These are phyloP conservation scores for Stigmatopora argus DNA, from an alignment of 2,113 vertebrate species.

Conservation along the genomic window DNA sequence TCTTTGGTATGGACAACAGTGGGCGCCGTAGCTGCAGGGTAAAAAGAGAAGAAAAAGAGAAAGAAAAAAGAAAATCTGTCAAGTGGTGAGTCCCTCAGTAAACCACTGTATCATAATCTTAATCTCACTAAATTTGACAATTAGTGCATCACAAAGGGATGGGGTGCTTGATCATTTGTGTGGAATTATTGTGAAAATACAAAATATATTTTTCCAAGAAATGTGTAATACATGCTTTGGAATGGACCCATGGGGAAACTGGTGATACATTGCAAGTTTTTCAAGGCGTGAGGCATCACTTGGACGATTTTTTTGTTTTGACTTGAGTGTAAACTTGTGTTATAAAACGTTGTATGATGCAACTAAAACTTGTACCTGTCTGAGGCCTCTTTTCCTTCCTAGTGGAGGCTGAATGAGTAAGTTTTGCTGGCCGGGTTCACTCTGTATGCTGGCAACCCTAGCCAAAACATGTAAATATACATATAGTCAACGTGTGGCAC, in stretches of 20 bases:
- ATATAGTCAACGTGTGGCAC: conserved; percentile 6
- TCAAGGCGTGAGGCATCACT: too few species aligned
- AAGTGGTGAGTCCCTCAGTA: neutral
- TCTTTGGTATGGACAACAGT: conserved; percentile 90
- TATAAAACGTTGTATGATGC: too few species aligned
- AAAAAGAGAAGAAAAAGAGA: neutral
- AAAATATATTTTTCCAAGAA: neutral
- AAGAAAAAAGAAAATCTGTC: neutral
- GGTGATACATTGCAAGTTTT: too few species aligned
- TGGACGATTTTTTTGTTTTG: too few species aligned
- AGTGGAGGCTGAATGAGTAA: conserved; percentile 89
- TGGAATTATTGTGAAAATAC: neutral
- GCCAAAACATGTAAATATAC: conserved; percentile 17
- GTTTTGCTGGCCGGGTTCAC: conserved; percentile 95
- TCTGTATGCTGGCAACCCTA: conserved; percentile 98
- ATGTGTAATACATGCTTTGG: neutral
- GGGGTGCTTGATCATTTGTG: neutral
- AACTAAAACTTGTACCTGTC: conserved; percentile 76
- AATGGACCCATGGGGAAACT: too few species aligned
- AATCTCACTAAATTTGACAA: neutral
- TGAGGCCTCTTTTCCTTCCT: conserved; percentile 88
- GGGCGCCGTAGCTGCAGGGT: conserved; percentile 82
- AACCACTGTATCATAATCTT: neutral
- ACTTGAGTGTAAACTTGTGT: too few species aligned
- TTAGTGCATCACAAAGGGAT: neutral